Base-by-base conservation (phyloP, 1,140 invertebrate genomes). In the Dinothrombium tinctorium region DNA sequence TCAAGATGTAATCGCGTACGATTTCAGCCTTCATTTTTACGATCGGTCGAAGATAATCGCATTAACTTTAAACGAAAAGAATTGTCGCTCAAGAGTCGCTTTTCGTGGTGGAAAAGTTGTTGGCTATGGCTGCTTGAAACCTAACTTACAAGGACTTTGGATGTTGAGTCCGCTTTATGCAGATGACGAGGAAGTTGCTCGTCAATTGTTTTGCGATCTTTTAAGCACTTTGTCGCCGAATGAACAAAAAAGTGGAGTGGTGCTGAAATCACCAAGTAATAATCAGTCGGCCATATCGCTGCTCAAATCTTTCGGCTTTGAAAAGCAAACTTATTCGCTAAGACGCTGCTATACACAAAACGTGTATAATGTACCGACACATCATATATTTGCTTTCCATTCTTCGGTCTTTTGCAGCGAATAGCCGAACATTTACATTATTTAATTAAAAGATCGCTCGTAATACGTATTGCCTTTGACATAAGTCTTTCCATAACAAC, bases 91-190 rank as follows among this genome's bases (percentile, higher is more conserved):
- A 0, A 7, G 42, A 11, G 29, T 47, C 8, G 38, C 48, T 9
- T 4, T 47, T 24, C 19, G 33, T 9, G 26, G 21, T 11, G 19
- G 28, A 1, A 32, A 42, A 17, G 37, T 44, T n/a, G 42, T 40
- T 4, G 48, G 48, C 15, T 50, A 50, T 22, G 46, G 47, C 24
- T 45, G 45, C 26, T 42, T 50, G 29, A 50, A 50, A 22, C 44
- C 42, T 28, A 37, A 42, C 31, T 12, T 50, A 4, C 48, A 50
- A 28, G 46, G 46, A 9, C 39, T 43, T 12, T 50, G 46, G 46
- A 33, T 50, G n/a, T 44, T 50, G 19, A 42, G 39, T 21, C 48
- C 48, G 14, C 38, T 50, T 6, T 50, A 50, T 35, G 48, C 48
- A 8, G 48, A 50, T 14, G 42, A 46, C 32, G 42, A 43, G 12